Base-by-base conservation (phyloP, 2,797 vertebrate species). In the Psittacula derbiana region DNA sequence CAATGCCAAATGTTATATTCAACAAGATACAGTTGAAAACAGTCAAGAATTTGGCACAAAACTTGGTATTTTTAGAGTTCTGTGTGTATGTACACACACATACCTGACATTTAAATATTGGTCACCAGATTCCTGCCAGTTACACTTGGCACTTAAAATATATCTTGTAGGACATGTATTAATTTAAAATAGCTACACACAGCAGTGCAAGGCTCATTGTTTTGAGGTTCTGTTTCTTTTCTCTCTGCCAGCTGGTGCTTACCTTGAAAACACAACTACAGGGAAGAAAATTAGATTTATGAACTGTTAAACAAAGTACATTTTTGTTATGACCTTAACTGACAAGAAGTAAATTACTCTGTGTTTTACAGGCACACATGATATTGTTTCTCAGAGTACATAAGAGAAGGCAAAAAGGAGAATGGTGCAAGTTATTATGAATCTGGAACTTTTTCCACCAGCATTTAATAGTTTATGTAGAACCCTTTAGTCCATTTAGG, bases 321-420 rank as follows among this genome's bases (percentile, higher is more conserved):
- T 89, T 96, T 96, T 95, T 96, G 80, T 82, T 93, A 73, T 93
- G 92, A 96, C 93, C 93, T 97, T 60, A 65, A 44, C 79, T 95
- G 90, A 91, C 76, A 92, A 85, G 62, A 3, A 87, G 83, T 88
- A 96, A 97, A 96, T 88, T 86, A 71, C 83, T 94, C 55, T 49
- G 36, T 31, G 55, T 62, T 94, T 90, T 86, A 83, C 58, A 95
- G 73, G 74, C 66, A 73, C 41, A 76, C 87, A 44, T 75, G 75
- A 79, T 70, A 82, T 64, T 67, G 47, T 72, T 90, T 82, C 47
- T 38, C 82, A 88, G 80, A 86, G 53, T 8, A 40, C 17, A 55
- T n/a, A n/a, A n/a, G n/a, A n/a, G n/a, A 81, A 80, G 18, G 49
- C 5, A 1, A 79, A 72, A 25, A 86, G 43, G 25, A 87, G 50